These are phyloP conservation scores for Danio aesculapii DNA, from an alignment of 2,797 vertebrate species.

Conservation along the genomic window DNA sequence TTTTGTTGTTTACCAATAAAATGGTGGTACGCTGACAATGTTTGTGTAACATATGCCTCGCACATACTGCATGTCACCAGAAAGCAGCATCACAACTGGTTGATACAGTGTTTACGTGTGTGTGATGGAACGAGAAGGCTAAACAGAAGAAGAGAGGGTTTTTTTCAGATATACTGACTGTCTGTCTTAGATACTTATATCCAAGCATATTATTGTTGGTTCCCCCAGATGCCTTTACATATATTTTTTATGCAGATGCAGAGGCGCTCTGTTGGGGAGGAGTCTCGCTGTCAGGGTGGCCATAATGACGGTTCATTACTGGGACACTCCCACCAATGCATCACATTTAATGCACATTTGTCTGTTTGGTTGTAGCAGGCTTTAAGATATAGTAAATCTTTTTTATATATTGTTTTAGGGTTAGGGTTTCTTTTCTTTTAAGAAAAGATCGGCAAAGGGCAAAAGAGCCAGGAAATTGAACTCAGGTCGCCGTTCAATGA, in stretches of 20 bases:
- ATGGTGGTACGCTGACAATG: slow-evolving; percentile 65
- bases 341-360: not conserved
- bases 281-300: slow-evolving; percentile 12
- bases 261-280: slow-evolving; percentile 34
- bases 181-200: slow-evolving; percentile 48
- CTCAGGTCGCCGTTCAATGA: too few relatives aligned
- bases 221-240: slow-evolving; percentile 56
- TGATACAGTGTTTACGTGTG: not conserved
- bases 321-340: slow-evolving; percentile 17
- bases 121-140: not conserved
- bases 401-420: too few relatives aligned
- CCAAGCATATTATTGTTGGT: slow-evolving; percentile 22
- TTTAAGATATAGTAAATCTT: slow-evolving; percentile 4
- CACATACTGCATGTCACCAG: slow-evolving; percentile 50
- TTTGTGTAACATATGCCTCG: slow-evolving; percentile 67
- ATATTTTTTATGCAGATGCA: slow-evolving; percentile 47
- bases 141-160: slow-evolving; percentile 28
- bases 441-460: too few relatives aligned
- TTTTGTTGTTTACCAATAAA: slow-evolving; percentile 73
- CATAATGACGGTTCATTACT: slow-evolving; percentile 25
- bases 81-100: slow-evolving; percentile 50
- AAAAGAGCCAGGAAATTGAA: too few relatives aligned
- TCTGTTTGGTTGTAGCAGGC: not conserved
- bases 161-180: slow-evolving; percentile 43
- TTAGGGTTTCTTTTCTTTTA: too few relatives aligned